Evolutionary conservation across 2,113 vertebrate species (phyloP), one percentile per base, ranked within the genome.

Genomic region (Pimephales promelas): DNA sequence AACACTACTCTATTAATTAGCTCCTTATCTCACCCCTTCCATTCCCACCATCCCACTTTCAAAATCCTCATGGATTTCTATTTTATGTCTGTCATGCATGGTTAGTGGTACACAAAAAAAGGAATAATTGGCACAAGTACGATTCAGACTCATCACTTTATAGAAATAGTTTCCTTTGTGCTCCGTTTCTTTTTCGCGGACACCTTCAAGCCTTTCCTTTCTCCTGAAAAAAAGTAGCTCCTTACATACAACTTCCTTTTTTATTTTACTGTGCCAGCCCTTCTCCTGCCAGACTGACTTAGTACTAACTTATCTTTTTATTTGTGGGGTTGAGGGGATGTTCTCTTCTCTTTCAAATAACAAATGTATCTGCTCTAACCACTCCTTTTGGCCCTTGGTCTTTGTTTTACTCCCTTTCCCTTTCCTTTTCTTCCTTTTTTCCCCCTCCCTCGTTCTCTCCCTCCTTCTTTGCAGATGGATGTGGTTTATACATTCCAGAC

Each of bases 401-500:
- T 85, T 79, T 75, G 49, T 81, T 79, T 74, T 14, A 72, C 52
- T 75, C 52, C 74, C 47, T 56, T 36, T 73, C 73, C 72, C 75
- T 86, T 66, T 86, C 87, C n/a, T n/a, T n/a, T 89, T 90, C 91
- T 70, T 72, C 56, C 84, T 57, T 28, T 49, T 75, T 24, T 10
- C 14, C 54, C 56, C 36, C n/a, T n/a, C 59, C 62, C 24, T 13
- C 90, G 85, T 85, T 47, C 61, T 45, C 34, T 34, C 87, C 73
- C 54, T 84, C 66, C 66, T 88, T 94, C 91, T 96, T 92, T 96
- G 92, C 97, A 99, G 98, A 99, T 99, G 95, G 98, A 98, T 94
- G 98, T 99, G 95, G 97, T 99, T 95, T 98, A 98, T 95, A 98
- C 96, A 95, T 99, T 99, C 97, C 98, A 99, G 97, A 97, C 97